Percentiles rank a stretch among this genome's conserved stretches.
Evolutionary conservation across 2,888 invertebrate genomes (phyloP).

Genomic region (Tenodera sinensis): DNA sequence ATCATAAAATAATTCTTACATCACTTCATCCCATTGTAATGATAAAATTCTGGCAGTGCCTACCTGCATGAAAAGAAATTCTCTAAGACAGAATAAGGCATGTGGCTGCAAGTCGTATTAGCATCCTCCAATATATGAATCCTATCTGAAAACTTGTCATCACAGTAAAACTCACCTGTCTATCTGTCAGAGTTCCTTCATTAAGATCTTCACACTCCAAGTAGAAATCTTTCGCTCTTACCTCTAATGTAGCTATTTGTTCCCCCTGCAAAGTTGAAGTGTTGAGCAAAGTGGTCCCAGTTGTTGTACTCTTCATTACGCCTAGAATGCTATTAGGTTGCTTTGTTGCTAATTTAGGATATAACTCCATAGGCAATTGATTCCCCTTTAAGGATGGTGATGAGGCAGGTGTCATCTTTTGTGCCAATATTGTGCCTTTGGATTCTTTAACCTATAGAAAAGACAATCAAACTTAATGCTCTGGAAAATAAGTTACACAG

Average conservation of each 20-base stretch:
- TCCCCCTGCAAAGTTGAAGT: constrained; percentile 1
- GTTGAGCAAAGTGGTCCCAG: constrained; percentile 12
- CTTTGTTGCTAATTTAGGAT: not conserved
- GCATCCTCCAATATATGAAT: no score
- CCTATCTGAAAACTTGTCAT: no score
- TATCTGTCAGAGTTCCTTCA: no score
- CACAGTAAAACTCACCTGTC: no score
- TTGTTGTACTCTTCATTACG: not conserved
- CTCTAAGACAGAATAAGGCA: no score
- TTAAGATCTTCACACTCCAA: no score
- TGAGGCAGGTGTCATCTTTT: not conserved
- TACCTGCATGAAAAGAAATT: no score
- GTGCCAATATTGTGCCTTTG: not conserved
- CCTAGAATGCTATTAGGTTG: constrained; percentile 15
- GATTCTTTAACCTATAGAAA: not conserved
- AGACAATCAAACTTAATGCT: not conserved
- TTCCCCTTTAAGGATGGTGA: not conserved
- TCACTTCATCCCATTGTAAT: no score
- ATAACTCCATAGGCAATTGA: not conserved
- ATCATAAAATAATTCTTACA: no score
- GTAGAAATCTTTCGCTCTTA: not conserved
- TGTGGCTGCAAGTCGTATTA: no score
- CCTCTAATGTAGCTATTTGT: not conserved
- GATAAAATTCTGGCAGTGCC: no score
- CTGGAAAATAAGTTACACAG: no score